Evolutionary conservation across 2,797 vertebrate genomes (phyloP).

Genomic region (Bucorvus abyssinicus): DNA sequence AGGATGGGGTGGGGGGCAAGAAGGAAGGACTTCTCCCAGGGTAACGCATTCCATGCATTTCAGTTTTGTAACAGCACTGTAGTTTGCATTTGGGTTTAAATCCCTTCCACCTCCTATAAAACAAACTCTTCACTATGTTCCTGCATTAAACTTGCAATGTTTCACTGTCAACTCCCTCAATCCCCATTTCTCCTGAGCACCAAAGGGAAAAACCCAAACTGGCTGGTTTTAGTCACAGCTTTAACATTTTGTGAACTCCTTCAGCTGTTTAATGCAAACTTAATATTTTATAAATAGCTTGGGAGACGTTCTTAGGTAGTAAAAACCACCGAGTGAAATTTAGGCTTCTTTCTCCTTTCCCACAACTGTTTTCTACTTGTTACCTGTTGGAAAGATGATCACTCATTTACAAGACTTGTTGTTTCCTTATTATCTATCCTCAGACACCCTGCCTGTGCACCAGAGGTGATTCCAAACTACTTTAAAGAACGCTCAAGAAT

Average conservation of each 20-base stretch:
- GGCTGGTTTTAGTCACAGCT: not conserved
- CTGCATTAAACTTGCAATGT: not conserved
- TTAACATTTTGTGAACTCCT: conserved; percentile 29
- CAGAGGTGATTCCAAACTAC: not conserved
- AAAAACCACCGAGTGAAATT: conserved; percentile 4
- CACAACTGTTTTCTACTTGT: not conserved
- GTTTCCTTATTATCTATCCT: not conserved
- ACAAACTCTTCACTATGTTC: not conserved
- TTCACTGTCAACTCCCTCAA: conserved; percentile 22
- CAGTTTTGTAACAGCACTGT: not conserved
- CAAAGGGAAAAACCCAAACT: conserved; percentile 6
- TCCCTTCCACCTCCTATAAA: conserved; percentile 1
- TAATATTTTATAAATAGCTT: conserved; percentile 39
- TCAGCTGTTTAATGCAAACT: conserved; percentile 23
- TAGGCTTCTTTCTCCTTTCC: not conserved
- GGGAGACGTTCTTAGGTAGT: conserved; percentile 1
- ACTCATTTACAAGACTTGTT: not conserved
- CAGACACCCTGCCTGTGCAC: not conserved
- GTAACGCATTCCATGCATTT: not conserved
- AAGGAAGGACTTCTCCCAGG: not conserved
- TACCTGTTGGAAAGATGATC: not conserved
- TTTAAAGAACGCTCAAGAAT: not conserved
- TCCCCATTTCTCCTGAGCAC: not conserved
- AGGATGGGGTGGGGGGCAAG: not conserved
- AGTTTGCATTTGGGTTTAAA: not conserved